Conservation (phyloP, 2,888 invertebrate species). For the Scaptomyza cyrtandrae region DNA sequence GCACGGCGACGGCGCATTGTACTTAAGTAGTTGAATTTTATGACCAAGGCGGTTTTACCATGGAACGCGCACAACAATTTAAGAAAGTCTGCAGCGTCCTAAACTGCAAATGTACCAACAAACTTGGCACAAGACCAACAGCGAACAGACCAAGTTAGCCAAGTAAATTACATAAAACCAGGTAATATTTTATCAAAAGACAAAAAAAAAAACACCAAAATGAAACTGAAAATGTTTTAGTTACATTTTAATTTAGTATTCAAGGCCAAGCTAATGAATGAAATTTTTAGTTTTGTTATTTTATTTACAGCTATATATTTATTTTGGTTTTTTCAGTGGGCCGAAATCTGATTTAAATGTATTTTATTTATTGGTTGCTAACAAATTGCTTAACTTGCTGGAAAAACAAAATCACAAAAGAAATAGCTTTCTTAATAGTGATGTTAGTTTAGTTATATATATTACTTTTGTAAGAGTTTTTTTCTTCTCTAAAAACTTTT, state of each 20-base stretch:
- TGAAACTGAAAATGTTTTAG: neutral
- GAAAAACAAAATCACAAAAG: neutral
- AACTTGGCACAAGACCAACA: constrained; percentile 31
- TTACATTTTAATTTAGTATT: constrained; percentile 1
- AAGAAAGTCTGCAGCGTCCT: constrained; percentile 46
- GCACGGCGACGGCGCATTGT: constrained; percentile 74
- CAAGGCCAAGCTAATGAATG: constrained; percentile 26
- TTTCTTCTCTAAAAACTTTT: too few relatives aligned
- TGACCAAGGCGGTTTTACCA: constrained; percentile 48
- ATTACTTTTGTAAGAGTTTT: too few relatives aligned
- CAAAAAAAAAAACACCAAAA: neutral
- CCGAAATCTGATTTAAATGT: constrained; percentile 8
- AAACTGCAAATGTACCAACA: neutral
- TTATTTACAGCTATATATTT: constrained; percentile 23
- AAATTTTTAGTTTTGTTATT: neutral
- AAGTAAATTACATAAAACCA: constrained; percentile 35
- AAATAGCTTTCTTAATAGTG: too few relatives aligned
- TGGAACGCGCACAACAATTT: constrained; percentile 41
- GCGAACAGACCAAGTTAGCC: constrained; percentile 25
- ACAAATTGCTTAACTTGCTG: constrained; percentile 16
- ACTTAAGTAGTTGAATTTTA: constrained; percentile 75
- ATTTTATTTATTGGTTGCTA: constrained; percentile 20
- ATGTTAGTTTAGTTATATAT: too few relatives aligned
- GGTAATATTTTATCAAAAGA: constrained; percentile 3
- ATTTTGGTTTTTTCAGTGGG: constrained; percentile 12